phyloP scores from a whole-genome alignment of 2,113 vertebrate species.

The Malaclemys terrapin region DNA sequence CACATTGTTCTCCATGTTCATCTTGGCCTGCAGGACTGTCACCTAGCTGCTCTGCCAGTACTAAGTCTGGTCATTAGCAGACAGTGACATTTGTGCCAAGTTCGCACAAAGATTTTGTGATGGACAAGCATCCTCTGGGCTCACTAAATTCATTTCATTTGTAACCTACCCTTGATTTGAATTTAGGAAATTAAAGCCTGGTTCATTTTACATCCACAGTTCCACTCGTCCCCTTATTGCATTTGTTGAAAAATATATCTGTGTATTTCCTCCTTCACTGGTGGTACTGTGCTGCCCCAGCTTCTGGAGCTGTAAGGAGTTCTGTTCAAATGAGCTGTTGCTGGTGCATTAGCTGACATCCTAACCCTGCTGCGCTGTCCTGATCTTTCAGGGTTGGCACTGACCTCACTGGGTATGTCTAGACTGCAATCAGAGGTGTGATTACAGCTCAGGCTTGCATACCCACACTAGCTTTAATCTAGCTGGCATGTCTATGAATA shows the following conservation, averaged over 20 bases:
- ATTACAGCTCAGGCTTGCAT: neutral
- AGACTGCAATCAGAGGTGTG: neutral
- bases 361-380: neutral
- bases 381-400: neutral
- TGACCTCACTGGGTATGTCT: neutral
- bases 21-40: neutral
- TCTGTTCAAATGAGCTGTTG: fast-evolving
- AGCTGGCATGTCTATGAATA: neutral
- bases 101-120: neutral
- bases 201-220: neutral
- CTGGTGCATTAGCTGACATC: neutral
- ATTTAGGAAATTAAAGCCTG: neutral
- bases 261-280: neutral
- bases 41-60: neutral
- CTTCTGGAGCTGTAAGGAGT: neutral
- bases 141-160: neutral
- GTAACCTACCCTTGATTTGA: fast-evolving
- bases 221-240: fast-evolving
- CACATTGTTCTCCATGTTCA: neutral
- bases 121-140: conserved; percentile 48
- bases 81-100: neutral
- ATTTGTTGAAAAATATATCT: neutral
- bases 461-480: neutral
- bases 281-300: neutral
- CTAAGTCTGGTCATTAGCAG: neutral